Base-by-base conservation (phyloP, 2,888 invertebrate genomes). In the Caradrina kadenii region DNA sequence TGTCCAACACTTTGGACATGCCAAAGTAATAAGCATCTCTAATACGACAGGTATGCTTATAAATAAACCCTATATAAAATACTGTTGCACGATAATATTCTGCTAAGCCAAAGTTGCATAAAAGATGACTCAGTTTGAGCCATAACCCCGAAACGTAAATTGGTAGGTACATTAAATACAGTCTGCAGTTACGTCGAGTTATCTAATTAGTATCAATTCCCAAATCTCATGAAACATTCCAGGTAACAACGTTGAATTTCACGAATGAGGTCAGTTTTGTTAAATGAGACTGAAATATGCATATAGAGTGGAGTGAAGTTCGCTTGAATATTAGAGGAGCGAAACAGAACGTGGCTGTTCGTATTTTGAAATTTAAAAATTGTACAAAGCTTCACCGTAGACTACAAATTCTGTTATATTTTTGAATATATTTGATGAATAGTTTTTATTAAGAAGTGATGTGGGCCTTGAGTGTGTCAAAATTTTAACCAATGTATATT, bases 241-340 rank as follows among this genome's bases (percentile, higher is more conserved):
- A 61, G 58, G 50, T 74, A 61, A 70, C 69, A 58, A 68, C 63
- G 39, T 26, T 76, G 39, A 63, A 54, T 55, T 68, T 52, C 31
- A 58, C 21, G 59, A 98, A 26, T 31, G 54, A 78, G 73, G 70
- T 65, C 73, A 82, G 69, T 65, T 45, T 71, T 19, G 69, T 90
- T 56, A 61, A 64, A 21, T 21, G n/a, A 26, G n/a, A 31, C 59
- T 54, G 13, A 53, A 64, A 63, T 73, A 65, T 71, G 73, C 58
- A 73, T 62, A 21, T 69, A 54, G 26, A 50, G 45, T 7, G 19
- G 4, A 7, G 58, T n/a, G 22, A 1, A 42, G 56, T 53, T 31
- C 17, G 42, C 49, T 49, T 73, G 22, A 69, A 73, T 73, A 42
- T 62, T 63, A 21, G 0, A 76, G 13, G 15, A 56, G 11, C 45